Evolutionary conservation across 2,888 invertebrate genomes (phyloP).

Genomic region (Nemotelus pantherinus): DNA sequence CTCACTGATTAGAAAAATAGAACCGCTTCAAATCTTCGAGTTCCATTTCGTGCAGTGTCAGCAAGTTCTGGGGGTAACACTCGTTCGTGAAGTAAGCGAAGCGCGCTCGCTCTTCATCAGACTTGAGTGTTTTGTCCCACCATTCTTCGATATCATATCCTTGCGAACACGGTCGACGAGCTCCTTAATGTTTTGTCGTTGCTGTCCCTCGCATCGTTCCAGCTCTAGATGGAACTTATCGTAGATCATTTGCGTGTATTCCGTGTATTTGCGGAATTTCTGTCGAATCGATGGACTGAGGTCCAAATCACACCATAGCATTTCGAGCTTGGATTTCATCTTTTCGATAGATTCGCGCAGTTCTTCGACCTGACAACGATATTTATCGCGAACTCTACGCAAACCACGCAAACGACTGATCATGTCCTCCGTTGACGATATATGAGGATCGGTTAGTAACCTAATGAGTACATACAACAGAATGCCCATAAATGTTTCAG

Average conservation of each 20-base stretch:
- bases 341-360: constrained; percentile 69
- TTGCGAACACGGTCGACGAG: constrained; percentile 69
- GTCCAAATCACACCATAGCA: constrained; percentile 80
- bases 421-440: constrained; percentile 71
- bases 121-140: constrained; percentile 83
- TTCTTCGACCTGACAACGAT: constrained; percentile 69
- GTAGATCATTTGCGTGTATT: constrained; percentile 58
- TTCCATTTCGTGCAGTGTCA: constrained; percentile 82
- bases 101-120: constrained; percentile 69
- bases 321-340: constrained; percentile 72
- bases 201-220: constrained; percentile 77
- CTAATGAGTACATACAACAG: constrained; percentile 43
- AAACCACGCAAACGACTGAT: constrained; percentile 73
- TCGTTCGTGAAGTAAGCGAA: constrained; percentile 75
- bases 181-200: constrained; percentile 78
- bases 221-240: constrained; percentile 71
- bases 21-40: constrained; percentile 73
- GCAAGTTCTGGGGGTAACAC: constrained; percentile 80
- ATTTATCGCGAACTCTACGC: constrained; percentile 68
- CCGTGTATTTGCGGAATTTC: constrained; percentile 68
- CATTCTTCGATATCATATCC: constrained; percentile 75
- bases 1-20: constrained; percentile 73
- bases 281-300: constrained; percentile 72
- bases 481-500: constrained; percentile 52
- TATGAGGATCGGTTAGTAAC: constrained; percentile 65